phyloP scores from a whole-genome alignment of 2,113 vertebrate genomes.

The Cavia aperea region DNA sequence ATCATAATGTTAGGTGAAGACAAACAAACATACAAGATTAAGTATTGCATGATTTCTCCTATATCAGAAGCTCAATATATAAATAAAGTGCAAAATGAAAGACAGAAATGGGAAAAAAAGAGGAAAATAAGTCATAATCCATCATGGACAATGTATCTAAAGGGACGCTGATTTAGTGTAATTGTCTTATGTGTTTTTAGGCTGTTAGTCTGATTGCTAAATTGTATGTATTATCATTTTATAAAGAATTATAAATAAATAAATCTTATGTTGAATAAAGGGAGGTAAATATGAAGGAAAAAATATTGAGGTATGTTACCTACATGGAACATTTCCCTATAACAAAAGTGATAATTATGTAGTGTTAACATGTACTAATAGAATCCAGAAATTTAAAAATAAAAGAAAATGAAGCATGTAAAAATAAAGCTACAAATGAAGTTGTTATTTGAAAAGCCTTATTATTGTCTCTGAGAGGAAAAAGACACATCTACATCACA shows the following conservation, averaged over 20 bases:
- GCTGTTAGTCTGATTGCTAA: not conserved
- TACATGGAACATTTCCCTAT: not conserved
- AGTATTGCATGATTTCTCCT: not conserved
- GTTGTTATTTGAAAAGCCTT: not conserved
- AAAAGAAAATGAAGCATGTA: not conserved
- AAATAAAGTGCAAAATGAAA: not conserved
- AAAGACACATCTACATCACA: not conserved
- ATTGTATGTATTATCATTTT: not conserved
- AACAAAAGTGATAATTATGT: not conserved
- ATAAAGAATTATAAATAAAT: not conserved
- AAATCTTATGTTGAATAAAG: not conserved
- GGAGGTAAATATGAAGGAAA: not conserved
- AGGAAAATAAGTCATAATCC: not conserved
- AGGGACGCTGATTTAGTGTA: not conserved
- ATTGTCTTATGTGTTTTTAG: not conserved
- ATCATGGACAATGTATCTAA: not conserved
- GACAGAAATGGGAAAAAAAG: not conserved
- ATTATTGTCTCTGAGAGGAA: not conserved
- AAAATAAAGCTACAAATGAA: not conserved
- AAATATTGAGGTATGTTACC: not conserved
- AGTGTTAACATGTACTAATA: not conserved
- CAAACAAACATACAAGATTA: not conserved
- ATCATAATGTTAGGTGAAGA: not conserved
- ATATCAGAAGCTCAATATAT: not conserved
- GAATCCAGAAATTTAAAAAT: not conserved